Evolutionary conservation across 1,140 invertebrate species (phyloP).

Genomic region (Euschistus heros): DNA sequence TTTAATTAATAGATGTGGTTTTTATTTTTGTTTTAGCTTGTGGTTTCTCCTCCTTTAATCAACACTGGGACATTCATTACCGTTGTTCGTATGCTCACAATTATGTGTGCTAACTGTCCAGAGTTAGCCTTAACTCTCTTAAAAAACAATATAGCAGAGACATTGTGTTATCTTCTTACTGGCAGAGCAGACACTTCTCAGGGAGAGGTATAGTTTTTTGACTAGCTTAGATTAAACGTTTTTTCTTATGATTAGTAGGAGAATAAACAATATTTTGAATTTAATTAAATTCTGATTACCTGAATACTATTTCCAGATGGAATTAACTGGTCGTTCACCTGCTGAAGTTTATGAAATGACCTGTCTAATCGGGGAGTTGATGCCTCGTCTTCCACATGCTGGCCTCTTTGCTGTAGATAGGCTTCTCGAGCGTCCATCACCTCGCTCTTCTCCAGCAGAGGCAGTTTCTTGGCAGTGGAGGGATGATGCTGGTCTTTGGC

Average conservation of each 20-base stretch:
- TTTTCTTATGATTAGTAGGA: no score
- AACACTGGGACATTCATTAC: conserved; percentile 91
- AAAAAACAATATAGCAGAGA: conserved; percentile 91
- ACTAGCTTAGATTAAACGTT: no score
- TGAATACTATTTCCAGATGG: conserved; percentile 44
- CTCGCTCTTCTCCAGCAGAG: conserved; percentile 49
- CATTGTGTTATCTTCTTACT: conserved; percentile 80
- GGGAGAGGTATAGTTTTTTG: conserved; percentile 33
- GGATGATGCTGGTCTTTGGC: conserved; percentile 68
- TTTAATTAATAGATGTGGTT: no score
- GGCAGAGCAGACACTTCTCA: conserved; percentile 55
- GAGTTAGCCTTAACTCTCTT: conserved; percentile 81
- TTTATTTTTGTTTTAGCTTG: conserved; percentile 47
- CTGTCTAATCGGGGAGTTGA: conserved; percentile 87
- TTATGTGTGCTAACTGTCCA: conserved; percentile 90
- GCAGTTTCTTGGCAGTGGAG: conserved; percentile 91
- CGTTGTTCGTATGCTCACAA: conserved; percentile 86
- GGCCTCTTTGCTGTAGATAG: conserved; percentile 89
- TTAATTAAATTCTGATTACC: not conserved
- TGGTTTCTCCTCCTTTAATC: conserved; percentile 84
- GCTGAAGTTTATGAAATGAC: conserved; percentile 96
- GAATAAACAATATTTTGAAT: not conserved
- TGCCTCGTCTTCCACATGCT: conserved; percentile 82
- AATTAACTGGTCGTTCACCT: conserved; percentile 78
- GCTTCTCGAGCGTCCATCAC: conserved; percentile 61